Conservation (phyloP, 2,888 invertebrate species). For the Spatulosminthurus flaviceps region DNA sequence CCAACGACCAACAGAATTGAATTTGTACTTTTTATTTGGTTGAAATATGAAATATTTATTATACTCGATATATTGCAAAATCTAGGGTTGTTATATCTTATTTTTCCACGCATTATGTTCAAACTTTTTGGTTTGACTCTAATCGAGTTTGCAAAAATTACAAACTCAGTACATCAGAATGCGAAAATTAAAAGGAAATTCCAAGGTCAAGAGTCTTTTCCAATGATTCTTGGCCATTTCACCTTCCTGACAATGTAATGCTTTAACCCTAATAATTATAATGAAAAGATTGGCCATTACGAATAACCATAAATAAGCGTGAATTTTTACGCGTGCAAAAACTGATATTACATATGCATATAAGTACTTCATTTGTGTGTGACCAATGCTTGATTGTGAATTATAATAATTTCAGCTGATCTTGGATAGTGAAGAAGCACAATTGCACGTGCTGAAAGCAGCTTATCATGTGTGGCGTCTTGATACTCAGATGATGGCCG, state of each 20-base stretch:
- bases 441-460: constrained; percentile 90
- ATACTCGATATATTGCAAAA: no score
- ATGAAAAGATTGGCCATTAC: no score
- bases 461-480: constrained; percentile 95
- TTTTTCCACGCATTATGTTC: constrained; percentile 10
- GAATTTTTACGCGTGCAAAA: no score
- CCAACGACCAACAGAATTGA: no score
- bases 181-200: constrained; percentile 27
- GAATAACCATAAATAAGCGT: no score
- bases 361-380: no score
- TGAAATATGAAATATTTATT: no score
- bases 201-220: constrained; percentile 18
- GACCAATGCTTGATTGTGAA: no score
- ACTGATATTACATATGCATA: no score
- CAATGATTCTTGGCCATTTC: constrained; percentile 38
- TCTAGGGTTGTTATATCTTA: no score
- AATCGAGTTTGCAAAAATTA: constrained; percentile 9
- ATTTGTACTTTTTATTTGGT: constrained; percentile 4
- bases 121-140: background rate
- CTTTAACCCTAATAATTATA: background rate
- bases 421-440: constrained; percentile 93
- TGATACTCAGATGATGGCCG: constrained; percentile 85
- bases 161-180: constrained; percentile 30
- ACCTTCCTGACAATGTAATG: constrained; percentile 31
- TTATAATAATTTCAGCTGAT: constrained; percentile 74